Evolutionary conservation across 1,140 invertebrate species (phyloP), one percentile per base, ranked within the genome.

Genomic region (Andrena cerasifolii): DNA sequence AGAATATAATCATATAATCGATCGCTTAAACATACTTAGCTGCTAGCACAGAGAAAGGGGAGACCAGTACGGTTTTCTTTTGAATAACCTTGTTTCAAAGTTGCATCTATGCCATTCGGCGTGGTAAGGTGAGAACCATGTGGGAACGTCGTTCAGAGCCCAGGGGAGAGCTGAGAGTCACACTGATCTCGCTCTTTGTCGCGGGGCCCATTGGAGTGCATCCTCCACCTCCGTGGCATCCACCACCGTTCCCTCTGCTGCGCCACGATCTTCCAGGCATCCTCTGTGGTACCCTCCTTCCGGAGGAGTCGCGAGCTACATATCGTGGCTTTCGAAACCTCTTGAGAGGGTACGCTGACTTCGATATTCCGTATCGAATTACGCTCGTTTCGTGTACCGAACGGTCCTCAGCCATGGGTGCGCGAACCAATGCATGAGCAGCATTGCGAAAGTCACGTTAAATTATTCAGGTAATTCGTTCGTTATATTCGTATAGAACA

Each of bases 181-280:
- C 87, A 86, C 88, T 85, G 89, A 90, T 90, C 89, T 89, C 86
- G 84, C 87, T 89, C 89, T 89, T 90, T 90, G 88, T 87, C 87
- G 84, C 77, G 59, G 62, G 72, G 74, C 75, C 86, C 78, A 85
- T 88, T 88, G 71, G 85, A 89, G 87, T 88, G 87, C 85, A 89
- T 85, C 87, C 86, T 88, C 81, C 86, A 54, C 74, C 70, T 58
- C 73, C 72, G 31, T 62, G 28, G 43, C 67, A 61, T 68, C 73
- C 33, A 62, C 47, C 54, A 18, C 45, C 47, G 61, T 49, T 75
- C 36, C 78, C 54, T 74, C 59, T 76, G 36, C 78, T 66, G 73
- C 71, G 58, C 66, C 71, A 72, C 79, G 80, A 65, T 75, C 82
- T 68, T 80, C 74, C 40, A 28, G 75, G 70, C 45, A 62, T 67